Conservation (phyloP, 2,113 vertebrate genomes). For the Cyphomyrus discorhynchus region DNA sequence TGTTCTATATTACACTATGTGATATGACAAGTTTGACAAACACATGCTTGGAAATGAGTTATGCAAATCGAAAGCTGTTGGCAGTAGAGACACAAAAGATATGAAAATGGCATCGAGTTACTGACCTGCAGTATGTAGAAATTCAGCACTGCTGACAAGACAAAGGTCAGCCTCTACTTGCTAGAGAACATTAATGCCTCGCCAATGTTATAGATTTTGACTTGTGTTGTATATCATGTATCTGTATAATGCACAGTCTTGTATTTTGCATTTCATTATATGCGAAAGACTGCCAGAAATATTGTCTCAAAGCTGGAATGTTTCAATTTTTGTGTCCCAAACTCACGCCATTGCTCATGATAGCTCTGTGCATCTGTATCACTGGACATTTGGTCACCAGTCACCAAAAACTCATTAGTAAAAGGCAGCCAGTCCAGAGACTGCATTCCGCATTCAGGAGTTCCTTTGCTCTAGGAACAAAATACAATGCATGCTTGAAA, state of each 20-base stretch:
- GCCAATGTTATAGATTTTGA: neutral
- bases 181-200: neutral
- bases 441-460: constrained; percentile 30
- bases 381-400: neutral
- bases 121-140: neutral
- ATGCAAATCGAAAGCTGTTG: constrained; percentile 35
- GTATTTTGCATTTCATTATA: neutral
- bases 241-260: neutral
- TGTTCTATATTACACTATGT: constrained; percentile 28
- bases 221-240: neutral
- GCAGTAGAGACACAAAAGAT: constrained; percentile 15
- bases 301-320: neutral
- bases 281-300: neutral
- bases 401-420: neutral
- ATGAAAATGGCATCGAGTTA: constrained; percentile 10
- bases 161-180: constrained; percentile 20
- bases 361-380: neutral
- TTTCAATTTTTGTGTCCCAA: neutral
- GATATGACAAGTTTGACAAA: constrained; percentile 27
- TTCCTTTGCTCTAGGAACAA: constrained; percentile 37
- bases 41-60: constrained; percentile 38
- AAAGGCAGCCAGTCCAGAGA: constrained; percentile 31
- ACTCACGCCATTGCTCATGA: neutral
- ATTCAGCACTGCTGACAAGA: constrained; percentile 6
- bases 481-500: neutral